Evolutionary conservation across 2,888 invertebrate genomes (phyloP).

Genomic region (Eilema caniola): DNA sequence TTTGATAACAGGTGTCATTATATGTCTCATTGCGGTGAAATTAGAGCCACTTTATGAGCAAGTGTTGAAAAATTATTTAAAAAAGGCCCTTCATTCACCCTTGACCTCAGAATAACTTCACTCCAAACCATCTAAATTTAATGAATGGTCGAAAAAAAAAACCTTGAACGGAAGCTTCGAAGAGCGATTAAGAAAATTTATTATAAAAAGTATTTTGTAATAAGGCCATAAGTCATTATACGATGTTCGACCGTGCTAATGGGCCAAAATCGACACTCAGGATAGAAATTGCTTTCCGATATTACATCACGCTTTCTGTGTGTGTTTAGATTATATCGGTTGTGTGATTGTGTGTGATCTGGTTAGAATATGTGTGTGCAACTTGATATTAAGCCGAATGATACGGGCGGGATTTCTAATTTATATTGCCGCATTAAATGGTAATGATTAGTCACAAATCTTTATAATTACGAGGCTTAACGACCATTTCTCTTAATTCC

Average conservation of each 20-base stretch:
- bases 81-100: neutral
- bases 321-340: slow-evolving; percentile 28
- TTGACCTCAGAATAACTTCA: slow-evolving; percentile 4
- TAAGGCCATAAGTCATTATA: slow-evolving; percentile 43
- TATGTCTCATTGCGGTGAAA: too few relatives aligned
- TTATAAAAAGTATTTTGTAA: slow-evolving; percentile 35
- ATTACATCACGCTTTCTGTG: slow-evolving; percentile 32
- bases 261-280: slow-evolving; percentile 40
- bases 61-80: too few relatives aligned
- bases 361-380: neutral
- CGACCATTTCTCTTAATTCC: too few relatives aligned
- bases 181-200: slow-evolving; percentile 46
- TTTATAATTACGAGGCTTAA: too few relatives aligned
- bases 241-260: slow-evolving; percentile 38
- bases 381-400: neutral
- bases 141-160: slow-evolving; percentile 41
- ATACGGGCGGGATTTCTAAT: too few relatives aligned
- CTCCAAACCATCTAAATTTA: slow-evolving; percentile 30
- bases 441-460: too few relatives aligned
- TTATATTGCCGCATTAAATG: too few relatives aligned
- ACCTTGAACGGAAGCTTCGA: slow-evolving; percentile 27
- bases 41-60: too few relatives aligned
- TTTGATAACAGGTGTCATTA: too few relatives aligned
- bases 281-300: slow-evolving; percentile 48
- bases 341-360: neutral